Conservation (phyloP, 2,888 invertebrate species). For the Aquatica leii region DNA sequence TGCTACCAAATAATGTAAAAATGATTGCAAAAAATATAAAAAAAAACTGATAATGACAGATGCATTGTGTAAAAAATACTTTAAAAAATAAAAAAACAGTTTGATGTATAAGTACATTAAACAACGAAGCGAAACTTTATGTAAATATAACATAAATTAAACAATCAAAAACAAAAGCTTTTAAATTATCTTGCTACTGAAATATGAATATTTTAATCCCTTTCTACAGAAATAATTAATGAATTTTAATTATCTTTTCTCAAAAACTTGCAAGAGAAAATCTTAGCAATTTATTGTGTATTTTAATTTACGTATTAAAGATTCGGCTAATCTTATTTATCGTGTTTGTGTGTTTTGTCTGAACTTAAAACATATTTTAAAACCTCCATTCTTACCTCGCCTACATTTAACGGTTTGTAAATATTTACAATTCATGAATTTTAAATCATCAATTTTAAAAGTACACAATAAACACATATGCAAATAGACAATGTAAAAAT, state of each 20-base stretch:
- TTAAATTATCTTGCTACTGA: background rate
- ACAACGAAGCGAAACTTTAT: no score
- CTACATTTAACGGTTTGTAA: no score
- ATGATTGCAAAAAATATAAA: conserved; percentile 6
- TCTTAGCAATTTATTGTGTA: background rate
- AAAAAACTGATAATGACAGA: conserved; percentile 5
- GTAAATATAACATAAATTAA: background rate
- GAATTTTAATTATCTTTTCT: conserved; percentile 14
- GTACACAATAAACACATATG: no score
- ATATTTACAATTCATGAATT: no score
- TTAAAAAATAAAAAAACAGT: conserved; percentile 2
- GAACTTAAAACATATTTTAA: no score
- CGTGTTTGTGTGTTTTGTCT: no score
- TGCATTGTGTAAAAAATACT: background rate
- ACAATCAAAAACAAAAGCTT: background rate
- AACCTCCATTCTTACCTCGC: no score
- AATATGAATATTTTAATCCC: conserved; percentile 1
- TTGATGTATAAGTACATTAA: no score
- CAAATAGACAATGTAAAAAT: no score
- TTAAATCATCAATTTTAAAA: no score
- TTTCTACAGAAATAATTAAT: conserved; percentile 6
- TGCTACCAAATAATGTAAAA: conserved; percentile 13
- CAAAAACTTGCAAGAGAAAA: background rate
- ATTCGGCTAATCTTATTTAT: no score
- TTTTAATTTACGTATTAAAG: no score